Conservation (phyloP, 2,113 vertebrate genomes). For the Crotophaga sulcirostris region DNA sequence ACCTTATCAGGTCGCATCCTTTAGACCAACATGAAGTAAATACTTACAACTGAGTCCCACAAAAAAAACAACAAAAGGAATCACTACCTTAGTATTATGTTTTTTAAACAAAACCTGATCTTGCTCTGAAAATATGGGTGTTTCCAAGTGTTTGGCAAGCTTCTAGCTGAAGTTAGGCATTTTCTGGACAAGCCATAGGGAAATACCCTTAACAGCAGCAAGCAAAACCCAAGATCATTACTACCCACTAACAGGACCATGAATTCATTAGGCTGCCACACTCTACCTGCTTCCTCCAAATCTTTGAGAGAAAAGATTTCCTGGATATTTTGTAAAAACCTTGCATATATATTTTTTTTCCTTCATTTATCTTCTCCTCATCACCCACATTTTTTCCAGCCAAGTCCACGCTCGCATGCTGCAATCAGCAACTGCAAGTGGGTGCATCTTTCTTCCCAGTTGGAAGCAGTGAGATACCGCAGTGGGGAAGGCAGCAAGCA, state of each 20-base stretch:
- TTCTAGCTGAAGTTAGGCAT: not conserved
- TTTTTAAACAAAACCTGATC: not conserved
- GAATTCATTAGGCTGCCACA: accelerated
- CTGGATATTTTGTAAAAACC: not conserved
- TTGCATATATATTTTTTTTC: not conserved
- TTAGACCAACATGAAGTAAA: not conserved
- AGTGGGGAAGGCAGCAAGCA: accelerated
- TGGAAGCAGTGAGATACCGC: not conserved
- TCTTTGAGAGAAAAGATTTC: not conserved
- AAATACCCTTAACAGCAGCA: not conserved
- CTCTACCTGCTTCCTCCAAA: not conserved
- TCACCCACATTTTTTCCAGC: not conserved
- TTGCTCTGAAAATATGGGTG: accelerated
- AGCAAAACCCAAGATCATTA: not conserved
- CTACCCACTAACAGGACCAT: accelerated
- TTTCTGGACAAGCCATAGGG: not conserved
- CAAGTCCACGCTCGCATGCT: not conserved
- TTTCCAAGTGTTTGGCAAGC: not conserved
- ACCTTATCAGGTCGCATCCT: not conserved
- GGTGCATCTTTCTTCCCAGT: not conserved
- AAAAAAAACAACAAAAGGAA: not conserved
- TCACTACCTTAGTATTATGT: not conserved
- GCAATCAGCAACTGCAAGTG: not conserved
- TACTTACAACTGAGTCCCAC: not conserved
- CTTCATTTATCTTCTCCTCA: not conserved